phyloP scores from a whole-genome alignment of 1,140 invertebrate species.

The Melanaphis sacchari region DNA sequence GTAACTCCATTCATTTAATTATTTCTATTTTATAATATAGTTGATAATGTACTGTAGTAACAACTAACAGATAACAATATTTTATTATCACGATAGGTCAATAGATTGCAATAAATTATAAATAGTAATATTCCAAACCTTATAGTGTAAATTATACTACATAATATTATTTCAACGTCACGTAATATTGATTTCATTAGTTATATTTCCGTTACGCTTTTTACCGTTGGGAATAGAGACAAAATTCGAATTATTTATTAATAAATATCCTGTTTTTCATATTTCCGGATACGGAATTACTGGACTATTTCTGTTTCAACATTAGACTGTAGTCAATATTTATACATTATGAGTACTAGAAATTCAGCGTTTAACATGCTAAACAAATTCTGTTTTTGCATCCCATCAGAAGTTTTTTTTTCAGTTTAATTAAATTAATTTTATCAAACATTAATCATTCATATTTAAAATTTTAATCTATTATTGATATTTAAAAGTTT shows the following conservation, averaged over 20 bases:
- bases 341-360: not conserved
- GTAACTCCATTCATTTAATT: not conserved
- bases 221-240: not conserved
- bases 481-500: constrained; percentile 1
- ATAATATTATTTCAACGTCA: too few species aligned
- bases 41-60: not conserved
- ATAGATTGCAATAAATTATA: not conserved
- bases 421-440: not conserved
- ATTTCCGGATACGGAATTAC: not conserved
- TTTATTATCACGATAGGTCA: not conserved
- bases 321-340: not conserved
- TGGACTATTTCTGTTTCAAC: not conserved
- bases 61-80: not conserved
- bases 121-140: not conserved
- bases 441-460: not conserved
- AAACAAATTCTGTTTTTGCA: not conserved
- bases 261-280: not conserved
- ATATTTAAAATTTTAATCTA: not conserved
- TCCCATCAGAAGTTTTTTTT: not conserved
- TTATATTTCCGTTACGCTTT: not conserved
- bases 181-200: not conserved
- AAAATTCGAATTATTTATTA: not conserved
- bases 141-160: too few species aligned
- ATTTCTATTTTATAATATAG: not conserved
- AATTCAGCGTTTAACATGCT: not conserved